Base-by-base conservation (phyloP, 1,140 invertebrate genomes). In the Physella acuta region DNA sequence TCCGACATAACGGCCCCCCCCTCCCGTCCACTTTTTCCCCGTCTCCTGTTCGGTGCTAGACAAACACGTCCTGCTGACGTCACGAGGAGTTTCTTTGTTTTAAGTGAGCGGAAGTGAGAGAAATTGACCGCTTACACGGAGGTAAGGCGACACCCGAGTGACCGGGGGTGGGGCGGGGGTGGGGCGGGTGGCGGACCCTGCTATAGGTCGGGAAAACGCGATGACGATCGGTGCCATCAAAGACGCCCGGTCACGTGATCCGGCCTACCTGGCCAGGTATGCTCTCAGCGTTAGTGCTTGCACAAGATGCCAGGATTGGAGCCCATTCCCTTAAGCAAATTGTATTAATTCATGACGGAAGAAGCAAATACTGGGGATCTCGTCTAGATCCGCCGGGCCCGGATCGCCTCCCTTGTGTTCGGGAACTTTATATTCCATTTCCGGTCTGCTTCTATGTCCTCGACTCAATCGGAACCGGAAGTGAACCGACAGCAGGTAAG, bases 391-490 rank as follows among this genome's bases (percentile, higher is more conserved):
- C 44, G 51, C 55, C 8, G 31, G 39, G 31, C 24, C 26, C 39
- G 20, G 31, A 61, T 33, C 36, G n/a, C 30, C 59, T 28, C 26
- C 59, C 34, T 37, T 61, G 24, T 61, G 37, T 34, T 39, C 62
- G 30, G 62, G 62, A 64, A 64, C 62, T 64, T 64, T 51, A 64
- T 51, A 64, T 51, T 64, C 62, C 62, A 64, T 64, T 64, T 64
- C 62, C 62, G 62, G 61, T 63, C 49, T 20, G 3, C 26, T 64
- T 64, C 52, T 51, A 51, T 34, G 26, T 51, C 26, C 44, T 0
- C 30, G 44, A 39, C 49, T 44, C 52, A 51, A 64, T 51, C 49
- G 49, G 30, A 64, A 64, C 62, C 62, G 62, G 62, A 64, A 64
- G 55, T 36, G 11, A 58, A 39, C 0, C 39, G 44, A 44, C 44